Evolutionary conservation across 2,797 vertebrate genomes (phyloP).

Genomic region (Anguilla marmorata): DNA sequence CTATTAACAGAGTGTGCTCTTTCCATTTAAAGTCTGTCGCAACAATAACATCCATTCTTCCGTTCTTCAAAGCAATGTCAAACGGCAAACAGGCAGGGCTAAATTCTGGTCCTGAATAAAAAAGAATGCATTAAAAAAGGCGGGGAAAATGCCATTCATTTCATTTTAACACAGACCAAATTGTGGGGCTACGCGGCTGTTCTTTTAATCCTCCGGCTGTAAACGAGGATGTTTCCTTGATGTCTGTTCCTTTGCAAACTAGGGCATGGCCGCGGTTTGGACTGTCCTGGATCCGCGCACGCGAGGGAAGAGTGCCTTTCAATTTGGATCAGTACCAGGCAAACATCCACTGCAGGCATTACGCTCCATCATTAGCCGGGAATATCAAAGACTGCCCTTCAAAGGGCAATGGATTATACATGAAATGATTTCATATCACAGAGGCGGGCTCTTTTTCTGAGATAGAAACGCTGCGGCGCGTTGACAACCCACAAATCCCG

Average conservation of each 20-base stretch:
- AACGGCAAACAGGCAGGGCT: neutral
- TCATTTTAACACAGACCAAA: neutral
- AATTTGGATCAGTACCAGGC: neutral
- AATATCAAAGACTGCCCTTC: slow-evolving; percentile 13
- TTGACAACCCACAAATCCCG: neutral
- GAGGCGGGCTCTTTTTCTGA: neutral
- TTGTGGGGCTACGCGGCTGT: neutral
- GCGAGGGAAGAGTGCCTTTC: neutral
- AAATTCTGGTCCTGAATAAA: neutral
- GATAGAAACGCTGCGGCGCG: neutral
- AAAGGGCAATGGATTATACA: slow-evolving; percentile 41
- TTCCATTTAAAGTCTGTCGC: neutral
- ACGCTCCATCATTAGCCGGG: neutral
- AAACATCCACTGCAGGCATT: neutral
- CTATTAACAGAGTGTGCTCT: neutral
- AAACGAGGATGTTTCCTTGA: neutral
- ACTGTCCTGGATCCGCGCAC: neutral
- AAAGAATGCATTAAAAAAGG: neutral
- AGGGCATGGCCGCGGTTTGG: neutral
- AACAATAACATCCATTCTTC: neutral
- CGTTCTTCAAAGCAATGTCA: neutral
- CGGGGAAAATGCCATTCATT: neutral
- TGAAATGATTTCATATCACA: slow-evolving; percentile 40
- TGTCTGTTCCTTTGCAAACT: neutral
- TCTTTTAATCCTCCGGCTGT: neutral